Evolutionary conservation across 2,797 vertebrate genomes (phyloP), one percentile per base, ranked within the genome.

Genomic region (Poecilia velifera): DNA sequence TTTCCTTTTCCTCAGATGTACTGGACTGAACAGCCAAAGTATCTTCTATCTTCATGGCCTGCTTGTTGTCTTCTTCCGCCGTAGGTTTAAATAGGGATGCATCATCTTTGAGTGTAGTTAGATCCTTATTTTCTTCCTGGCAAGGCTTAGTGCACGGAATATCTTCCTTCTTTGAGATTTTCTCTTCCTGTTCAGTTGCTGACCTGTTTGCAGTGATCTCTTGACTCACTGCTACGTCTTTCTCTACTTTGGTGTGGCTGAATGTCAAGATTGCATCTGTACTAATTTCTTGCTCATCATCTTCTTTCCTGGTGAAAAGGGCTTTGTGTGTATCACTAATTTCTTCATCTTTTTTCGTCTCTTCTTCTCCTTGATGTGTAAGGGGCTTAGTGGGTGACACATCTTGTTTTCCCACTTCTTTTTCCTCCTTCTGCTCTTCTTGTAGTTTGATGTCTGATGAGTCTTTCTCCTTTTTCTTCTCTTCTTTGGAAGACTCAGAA

Each of bases 331-430:
- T 73, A 36, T 80, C 78, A 34, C 72, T 66, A 47, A 87, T 55
- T 3, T 81, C 84, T 74, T 79, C 71, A 36, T 86, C 84, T 2
- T 68, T 72, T 78, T 87, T 74, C 0, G 2, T 79, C 47, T 82
- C 78, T 28, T 88, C 83, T n/a, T 46, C 68, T 46, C 6, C 43
- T 28, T 71, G 68, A 51, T 77, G 83, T 77, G 72, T 81, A 10
- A 71, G 49, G 14, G 53, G 57, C 47, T 84, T 76, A 13, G 59
- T 10, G 55, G 57, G 43, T 51, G 77, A 70, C 16, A 8, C 25
- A n/a, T 86, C 88, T n/a, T n/a, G 62, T 75, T 84, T 88, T 64
- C 82, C 87, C 20, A 73, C 73, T 43, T 88, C 77, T 73, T 82
- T 78, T 70, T 89, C 76, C 34, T 89, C 86, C 78, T 83, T 68